Base-by-base conservation (phyloP, 2,888 invertebrate genomes). In the Gisinianus flammeolus region DNA sequence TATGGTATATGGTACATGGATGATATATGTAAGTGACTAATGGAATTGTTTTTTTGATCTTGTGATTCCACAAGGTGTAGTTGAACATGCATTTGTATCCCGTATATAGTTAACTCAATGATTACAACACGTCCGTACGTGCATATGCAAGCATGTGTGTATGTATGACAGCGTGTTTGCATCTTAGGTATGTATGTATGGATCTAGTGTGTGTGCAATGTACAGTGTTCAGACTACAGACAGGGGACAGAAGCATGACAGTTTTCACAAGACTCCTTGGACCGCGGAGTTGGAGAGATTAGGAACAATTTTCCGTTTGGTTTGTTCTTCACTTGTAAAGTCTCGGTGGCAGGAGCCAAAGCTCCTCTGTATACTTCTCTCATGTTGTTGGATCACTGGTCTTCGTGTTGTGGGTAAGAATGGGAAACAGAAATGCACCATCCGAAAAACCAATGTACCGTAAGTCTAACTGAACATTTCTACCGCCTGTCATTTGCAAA, bases 401-500 rank as follows among this genome's bases (percentile, higher is more conserved):
- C 44, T 44, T 44, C 16, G 44, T 44, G 44, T 44, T 19, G 44
- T 77, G 58, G 77, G 74, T 62, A 67, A 73, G 74, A 73, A 52
- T 77, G 76, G 74, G 70, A 79, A 79, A 76, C 71, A 75, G 79
- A 80, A 81, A 80, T 74, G 75, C 76, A 79, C 79, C 75, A 81
- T 78, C 76, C 79, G 78, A 76, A 78, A 81, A 81, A 78, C 81
- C 82, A 83, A 83, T 84, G 83, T 84, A 84, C 68, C 84, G 80
- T 83, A 81, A 82, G 81, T 78, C 81, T 81, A 81, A 81, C 81
- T 79, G 81, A 83, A 81, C 83, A 82, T 83, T 81, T 81, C 82
- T 77, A 79, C 81, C 79, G 82, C 82, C 84, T 84, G 84, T 84
- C 84, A 84, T 84, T 84, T 84, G 83, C 84, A 84, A 84, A 79